These are phyloP conservation scores for Anoura caudifer DNA, from an alignment of 2,113 vertebrate genomes.

Conservation along the genomic window DNA sequence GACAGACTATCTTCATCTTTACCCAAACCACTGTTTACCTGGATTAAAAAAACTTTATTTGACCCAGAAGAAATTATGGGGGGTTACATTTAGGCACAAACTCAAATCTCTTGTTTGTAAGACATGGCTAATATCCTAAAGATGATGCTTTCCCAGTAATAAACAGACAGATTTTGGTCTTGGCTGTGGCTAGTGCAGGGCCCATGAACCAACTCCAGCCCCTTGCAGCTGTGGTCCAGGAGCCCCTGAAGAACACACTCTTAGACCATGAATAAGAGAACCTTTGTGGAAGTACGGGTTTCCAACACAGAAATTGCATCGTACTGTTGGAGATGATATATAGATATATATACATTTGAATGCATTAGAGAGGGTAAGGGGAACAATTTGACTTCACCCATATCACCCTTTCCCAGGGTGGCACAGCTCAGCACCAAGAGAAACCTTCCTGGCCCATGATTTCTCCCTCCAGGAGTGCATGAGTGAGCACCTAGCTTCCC, in stretches of 20 bases:
- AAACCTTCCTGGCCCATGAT: not conserved
- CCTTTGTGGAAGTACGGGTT: not conserved
- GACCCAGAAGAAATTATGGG: not conserved
- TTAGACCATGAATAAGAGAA: not conserved
- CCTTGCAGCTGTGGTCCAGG: not conserved
- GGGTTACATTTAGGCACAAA: not conserved
- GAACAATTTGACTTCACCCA: not conserved
- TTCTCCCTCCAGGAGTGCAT: not conserved
- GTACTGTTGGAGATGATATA: not conserved
- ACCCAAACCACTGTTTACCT: not conserved
- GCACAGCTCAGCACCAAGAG: not conserved
- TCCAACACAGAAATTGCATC: not conserved
- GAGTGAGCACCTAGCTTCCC: not conserved
- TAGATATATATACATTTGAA: not conserved
- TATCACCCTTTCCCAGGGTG: not conserved
- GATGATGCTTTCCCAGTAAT: not conserved
- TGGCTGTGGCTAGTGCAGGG: not conserved
- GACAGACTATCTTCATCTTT: not conserved
- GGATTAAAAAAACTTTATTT: slow-evolving; percentile 8
- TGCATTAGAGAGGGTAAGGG: not conserved
- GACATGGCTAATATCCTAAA: not conserved
- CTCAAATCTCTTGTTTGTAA: not conserved
- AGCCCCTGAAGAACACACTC: not conserved
- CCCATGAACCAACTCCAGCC: not conserved
- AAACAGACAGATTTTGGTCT: not conserved